Base-by-base conservation (phyloP, 2,113 vertebrate species). In the Copsychus sechellarum region DNA sequence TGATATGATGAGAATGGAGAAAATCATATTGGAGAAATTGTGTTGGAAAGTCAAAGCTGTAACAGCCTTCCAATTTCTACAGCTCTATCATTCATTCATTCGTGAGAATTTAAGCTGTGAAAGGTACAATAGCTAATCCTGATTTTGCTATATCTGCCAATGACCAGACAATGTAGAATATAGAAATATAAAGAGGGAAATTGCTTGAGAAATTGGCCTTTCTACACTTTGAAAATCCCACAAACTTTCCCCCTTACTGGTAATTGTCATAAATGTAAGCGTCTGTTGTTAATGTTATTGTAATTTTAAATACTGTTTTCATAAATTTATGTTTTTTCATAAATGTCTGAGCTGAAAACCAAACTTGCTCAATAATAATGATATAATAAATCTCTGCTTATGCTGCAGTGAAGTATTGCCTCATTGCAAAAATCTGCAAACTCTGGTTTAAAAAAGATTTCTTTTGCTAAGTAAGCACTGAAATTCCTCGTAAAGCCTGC, bases 1-100 rank as follows among this genome's bases (percentile, higher is more conserved):
- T 11, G 99, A 99, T 93, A 97, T 99, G 98, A 99, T 99, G 98
- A 98, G 99, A 92, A 99, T 99, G 99, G 99, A 99, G 96, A 99
- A 98, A 98, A 99, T 99, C n/a, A 74, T 99, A 65, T 81, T 99
- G 97, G 99, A 99, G 96, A 99, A 99, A 93, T 97, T 99, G 58
- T 97, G 97, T 87, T 99, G 99, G 98, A 99, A 99, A 97, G 98
- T 99, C 73, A 99, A 98, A 97, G 98, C 98, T 89, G 98, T 98
- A 19, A 99, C 99, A 48, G 98, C 98, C 18, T 98, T 99, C 74
- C 98, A 98, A 1, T 99, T 99, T 92, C 98, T 99, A 21, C 98
- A 99, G 36, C 96, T 99, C 4, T 99, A 99, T 96, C 97, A 99
- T 95, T 97, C 97, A 38, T 97, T 98, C 60, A 65, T 99, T 90